phyloP scores from a whole-genome alignment of 2,797 vertebrate species.

The Chelon auratus region DNA sequence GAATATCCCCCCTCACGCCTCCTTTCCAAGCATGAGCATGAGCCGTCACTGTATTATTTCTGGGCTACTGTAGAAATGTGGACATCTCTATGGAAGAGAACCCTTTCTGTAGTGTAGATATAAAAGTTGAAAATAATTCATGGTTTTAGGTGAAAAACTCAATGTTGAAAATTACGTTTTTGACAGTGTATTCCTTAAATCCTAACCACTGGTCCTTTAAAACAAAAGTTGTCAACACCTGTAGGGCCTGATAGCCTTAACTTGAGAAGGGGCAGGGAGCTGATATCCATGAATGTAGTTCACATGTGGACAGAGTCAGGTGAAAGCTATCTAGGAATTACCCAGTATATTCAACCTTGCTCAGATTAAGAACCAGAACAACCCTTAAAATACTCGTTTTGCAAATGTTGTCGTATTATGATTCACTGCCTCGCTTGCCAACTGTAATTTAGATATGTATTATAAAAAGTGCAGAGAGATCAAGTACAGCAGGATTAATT shows the following conservation, averaged over 20 bases:
- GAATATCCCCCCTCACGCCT: no score
- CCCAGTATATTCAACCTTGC: not conserved
- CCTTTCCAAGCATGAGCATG: no score
- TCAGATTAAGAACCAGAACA: constrained; percentile 15
- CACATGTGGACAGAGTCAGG: constrained; percentile 8
- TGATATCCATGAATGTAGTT: constrained; percentile 1
- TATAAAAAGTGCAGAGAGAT: constrained; percentile 3
- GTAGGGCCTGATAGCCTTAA: not conserved
- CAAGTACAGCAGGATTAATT: constrained; percentile 1
- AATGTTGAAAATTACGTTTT: no score
- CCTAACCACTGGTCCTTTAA: not conserved
- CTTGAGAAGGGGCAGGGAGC: constrained; percentile 3
- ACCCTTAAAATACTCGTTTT: not conserved
- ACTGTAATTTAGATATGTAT: constrained; percentile 31
- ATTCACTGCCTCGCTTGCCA: constrained; percentile 51
- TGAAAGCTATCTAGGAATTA: constrained; percentile 18
- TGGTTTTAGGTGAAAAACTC: no score
- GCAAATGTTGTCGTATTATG: constrained; percentile 10
- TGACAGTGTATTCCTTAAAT: no score
- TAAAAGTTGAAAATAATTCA: no score
- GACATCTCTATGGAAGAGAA: no score
- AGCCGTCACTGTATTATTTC: no score
- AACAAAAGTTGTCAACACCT: not conserved
- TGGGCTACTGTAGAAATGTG: no score
- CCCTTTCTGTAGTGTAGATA: no score